These are phyloP conservation scores for Acanthaster planci DNA, from an alignment of 35 echinoderm and acorn worm species.

Conservation along the genomic window DNA sequence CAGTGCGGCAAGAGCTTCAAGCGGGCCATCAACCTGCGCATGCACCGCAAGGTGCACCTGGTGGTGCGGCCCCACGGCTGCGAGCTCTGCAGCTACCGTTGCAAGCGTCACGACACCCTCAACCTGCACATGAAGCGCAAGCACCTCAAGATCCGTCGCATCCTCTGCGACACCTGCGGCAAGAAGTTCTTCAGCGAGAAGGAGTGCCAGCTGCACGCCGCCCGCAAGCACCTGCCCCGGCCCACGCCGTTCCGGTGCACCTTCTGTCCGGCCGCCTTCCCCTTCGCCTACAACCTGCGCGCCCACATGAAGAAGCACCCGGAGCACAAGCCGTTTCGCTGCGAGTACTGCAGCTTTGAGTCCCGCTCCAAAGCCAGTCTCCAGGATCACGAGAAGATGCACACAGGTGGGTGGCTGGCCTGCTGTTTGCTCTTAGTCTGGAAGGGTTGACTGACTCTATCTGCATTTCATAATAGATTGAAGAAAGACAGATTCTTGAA, in stretches of 20 bases:
- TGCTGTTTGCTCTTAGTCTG: background rate
- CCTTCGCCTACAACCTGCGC: slow-evolving; percentile 64
- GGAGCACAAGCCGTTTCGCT: slow-evolving; percentile 72
- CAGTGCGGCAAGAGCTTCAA: slow-evolving; percentile 76
- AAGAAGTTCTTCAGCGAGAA: slow-evolving; percentile 76
- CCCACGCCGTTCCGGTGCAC: slow-evolving; percentile 67
- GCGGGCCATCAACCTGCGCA: slow-evolving; percentile 65
- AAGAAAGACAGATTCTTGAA: no score
- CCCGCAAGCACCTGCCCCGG: slow-evolving; percentile 53
- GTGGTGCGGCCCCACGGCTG: slow-evolving; percentile 72
- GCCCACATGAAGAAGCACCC: slow-evolving; percentile 80
- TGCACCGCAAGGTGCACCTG: slow-evolving; percentile 74
- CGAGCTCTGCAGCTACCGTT: slow-evolving; percentile 63
- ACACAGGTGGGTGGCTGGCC: slow-evolving; percentile 76
- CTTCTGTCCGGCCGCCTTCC: slow-evolving; percentile 61
- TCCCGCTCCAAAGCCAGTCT: slow-evolving; percentile 58
- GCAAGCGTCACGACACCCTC: slow-evolving; percentile 58
- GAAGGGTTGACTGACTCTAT: background rate
- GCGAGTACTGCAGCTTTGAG: slow-evolving; percentile 65
- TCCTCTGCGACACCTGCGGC: slow-evolving; percentile 68
- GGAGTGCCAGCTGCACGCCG: slow-evolving; percentile 53
- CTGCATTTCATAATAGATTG: no score
- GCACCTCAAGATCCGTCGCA: slow-evolving; percentile 54
- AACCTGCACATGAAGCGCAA: slow-evolving; percentile 69
- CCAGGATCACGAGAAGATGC: slow-evolving; percentile 58